Conservation (phyloP, 2,888 invertebrate genomes). For the Hesperia comma region DNA sequence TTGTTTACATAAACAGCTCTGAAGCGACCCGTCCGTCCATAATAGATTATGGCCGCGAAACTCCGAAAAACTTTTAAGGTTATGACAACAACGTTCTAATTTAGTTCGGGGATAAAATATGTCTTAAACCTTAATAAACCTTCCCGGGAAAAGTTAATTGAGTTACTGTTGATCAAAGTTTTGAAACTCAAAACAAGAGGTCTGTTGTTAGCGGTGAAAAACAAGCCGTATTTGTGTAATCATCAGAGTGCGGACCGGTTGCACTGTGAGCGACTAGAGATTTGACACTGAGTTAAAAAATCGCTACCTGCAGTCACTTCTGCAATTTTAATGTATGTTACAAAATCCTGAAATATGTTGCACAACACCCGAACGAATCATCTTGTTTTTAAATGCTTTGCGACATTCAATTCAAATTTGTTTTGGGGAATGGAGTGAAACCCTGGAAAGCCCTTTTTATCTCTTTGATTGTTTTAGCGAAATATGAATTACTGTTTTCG, state of each 20-base stretch:
- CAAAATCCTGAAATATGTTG: too few relatives aligned
- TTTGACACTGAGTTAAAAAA: neutral
- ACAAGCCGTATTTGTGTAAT: conserved; percentile 21
- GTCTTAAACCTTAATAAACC: conserved; percentile 16
- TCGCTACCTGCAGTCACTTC: too few relatives aligned
- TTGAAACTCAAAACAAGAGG: conserved; percentile 20
- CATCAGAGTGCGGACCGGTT: neutral
- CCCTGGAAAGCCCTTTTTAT: too few relatives aligned
- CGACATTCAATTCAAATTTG: too few relatives aligned
- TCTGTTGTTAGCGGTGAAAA: conserved; percentile 20
- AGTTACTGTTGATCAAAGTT: conserved; percentile 21
- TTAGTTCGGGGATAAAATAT: conserved; percentile 14
- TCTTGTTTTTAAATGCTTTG: too few relatives aligned
- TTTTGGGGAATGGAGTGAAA: too few relatives aligned
- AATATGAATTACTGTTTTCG: too few relatives aligned
- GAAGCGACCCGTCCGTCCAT: too few relatives aligned
- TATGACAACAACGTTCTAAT: conserved; percentile 12
- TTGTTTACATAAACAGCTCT: too few relatives aligned
- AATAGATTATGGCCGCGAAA: neutral
- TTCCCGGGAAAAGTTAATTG: conserved; percentile 15
- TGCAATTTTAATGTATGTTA: too few relatives aligned
- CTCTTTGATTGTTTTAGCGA: too few relatives aligned
- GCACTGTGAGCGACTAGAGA: neutral
- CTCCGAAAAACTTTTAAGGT: neutral
- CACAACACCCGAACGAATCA: too few relatives aligned